A percentile compares a stretch with the other conserved stretches of the same genome.
Evolutionary conservation across 2,888 invertebrate species (phyloP).

Genomic region (Cecidostiba fungosa): DNA sequence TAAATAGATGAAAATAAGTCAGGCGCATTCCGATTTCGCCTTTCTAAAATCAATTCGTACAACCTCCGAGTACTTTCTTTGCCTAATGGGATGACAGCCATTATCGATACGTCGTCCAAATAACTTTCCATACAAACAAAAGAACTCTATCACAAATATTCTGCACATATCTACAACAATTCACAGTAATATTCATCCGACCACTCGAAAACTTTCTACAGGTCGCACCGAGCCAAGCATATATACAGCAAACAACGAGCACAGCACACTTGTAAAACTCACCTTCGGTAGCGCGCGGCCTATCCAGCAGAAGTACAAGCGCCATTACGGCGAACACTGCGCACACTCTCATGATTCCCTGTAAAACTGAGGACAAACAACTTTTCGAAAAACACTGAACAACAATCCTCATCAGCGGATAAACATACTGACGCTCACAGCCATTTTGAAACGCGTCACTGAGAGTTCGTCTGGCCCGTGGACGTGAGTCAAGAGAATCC

Average conservation of each 20-base stretch:
- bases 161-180: not conserved
- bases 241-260: not conserved
- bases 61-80: not conserved
- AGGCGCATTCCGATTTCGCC: not conserved
- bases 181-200: not conserved
- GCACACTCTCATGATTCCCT: slow-evolving; percentile 20
- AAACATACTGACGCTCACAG: slow-evolving; percentile 65
- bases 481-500: slow-evolving; percentile 56
- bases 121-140: not conserved
- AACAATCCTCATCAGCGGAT: not conserved
- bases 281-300: slow-evolving; percentile 46
- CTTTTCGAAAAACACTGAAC: not conserved
- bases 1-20: not conserved
- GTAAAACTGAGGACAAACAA: not conserved
- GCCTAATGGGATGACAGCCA: not conserved
- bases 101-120: not conserved
- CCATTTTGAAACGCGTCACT: slow-evolving; percentile 74
- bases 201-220: not conserved
- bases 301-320: slow-evolving; percentile 40
- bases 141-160: not conserved
- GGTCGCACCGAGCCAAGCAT: not conserved
- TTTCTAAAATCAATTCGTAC: not conserved
- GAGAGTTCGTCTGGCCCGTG: slow-evolving; percentile 62
- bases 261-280: not conserved
- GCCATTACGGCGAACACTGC: slow-evolving; percentile 17